Conservation (phyloP, 2,797 vertebrate genomes). For the Micropoecilia bifurca region DNA sequence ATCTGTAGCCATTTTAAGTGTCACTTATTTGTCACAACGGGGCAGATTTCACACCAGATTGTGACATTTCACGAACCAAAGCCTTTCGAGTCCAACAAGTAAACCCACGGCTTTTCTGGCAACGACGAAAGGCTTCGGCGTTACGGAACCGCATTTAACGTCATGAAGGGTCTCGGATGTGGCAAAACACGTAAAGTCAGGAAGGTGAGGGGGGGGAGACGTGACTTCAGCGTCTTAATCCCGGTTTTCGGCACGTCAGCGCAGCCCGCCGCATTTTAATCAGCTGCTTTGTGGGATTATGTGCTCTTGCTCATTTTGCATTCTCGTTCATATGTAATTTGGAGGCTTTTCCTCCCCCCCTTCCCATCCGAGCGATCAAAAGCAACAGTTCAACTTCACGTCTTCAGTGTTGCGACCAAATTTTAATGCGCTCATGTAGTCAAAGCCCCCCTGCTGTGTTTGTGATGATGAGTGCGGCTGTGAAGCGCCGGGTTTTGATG, state of each 20-base stretch:
- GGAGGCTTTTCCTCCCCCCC: not conserved
- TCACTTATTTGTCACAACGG: not conserved
- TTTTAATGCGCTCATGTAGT: not conserved
- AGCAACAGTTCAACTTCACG: not conserved
- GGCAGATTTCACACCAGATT: conserved; percentile 27
- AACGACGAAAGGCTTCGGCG: not conserved
- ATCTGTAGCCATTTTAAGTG: not conserved
- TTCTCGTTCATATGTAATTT: not conserved
- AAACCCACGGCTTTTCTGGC: conserved; percentile 10
- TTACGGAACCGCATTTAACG: conserved; percentile 7
- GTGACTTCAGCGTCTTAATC: not conserved
- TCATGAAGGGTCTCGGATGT: not conserved
- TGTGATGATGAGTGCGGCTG: not conserved
- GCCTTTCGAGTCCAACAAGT: conserved; percentile 1
- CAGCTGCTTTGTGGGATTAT: conserved; percentile 16
- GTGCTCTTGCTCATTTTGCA: not conserved
- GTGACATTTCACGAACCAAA: not conserved
- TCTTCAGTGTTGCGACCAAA: not conserved
- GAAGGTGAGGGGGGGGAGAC: not conserved
- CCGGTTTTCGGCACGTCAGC: not conserved
- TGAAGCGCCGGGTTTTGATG: not conserved
- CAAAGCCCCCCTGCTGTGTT: not conserved
- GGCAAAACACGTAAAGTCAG: not conserved
- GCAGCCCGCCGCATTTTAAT: not conserved
- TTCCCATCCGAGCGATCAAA: conserved; percentile 6